These are phyloP conservation scores for Leucopternis melanops DNA, from an alignment of 2,113 vertebrate genomes.

Conservation along the genomic window DNA sequence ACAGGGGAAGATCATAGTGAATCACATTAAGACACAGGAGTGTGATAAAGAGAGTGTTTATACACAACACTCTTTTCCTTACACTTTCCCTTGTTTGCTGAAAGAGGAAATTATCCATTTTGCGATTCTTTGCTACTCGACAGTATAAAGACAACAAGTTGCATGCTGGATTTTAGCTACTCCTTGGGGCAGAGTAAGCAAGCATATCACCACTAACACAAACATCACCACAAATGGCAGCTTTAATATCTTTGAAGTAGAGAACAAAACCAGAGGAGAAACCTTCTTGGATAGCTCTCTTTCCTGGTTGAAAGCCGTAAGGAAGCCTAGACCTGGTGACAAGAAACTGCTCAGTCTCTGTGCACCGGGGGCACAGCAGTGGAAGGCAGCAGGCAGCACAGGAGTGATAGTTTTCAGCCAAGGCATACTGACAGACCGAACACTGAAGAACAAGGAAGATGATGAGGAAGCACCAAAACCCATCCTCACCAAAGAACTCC, in stretches of 20 bases:
- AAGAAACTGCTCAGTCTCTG: not conserved
- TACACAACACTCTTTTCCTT: not conserved
- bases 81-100: not conserved
- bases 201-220: not conserved
- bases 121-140: not conserved
- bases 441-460: not conserved
- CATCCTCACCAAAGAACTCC: not conserved
- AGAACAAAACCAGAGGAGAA: not conserved
- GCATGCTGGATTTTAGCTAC: not conserved
- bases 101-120: not conserved
- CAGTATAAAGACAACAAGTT: not conserved
- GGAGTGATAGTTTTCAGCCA: not conserved
- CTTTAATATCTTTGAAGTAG: not conserved
- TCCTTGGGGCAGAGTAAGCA: not conserved
- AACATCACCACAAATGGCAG: not conserved
- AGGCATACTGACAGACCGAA: not conserved
- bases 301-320: not conserved
- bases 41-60: not conserved
- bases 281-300: not conserved
- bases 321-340: not conserved
- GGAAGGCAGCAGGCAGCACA: not conserved
- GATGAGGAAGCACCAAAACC: not conserved
- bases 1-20: not conserved
- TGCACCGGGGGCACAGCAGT: accelerated
- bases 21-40: not conserved